Conservation (phyloP, 2,113 vertebrate genomes). For the Suricata suricatta region DNA sequence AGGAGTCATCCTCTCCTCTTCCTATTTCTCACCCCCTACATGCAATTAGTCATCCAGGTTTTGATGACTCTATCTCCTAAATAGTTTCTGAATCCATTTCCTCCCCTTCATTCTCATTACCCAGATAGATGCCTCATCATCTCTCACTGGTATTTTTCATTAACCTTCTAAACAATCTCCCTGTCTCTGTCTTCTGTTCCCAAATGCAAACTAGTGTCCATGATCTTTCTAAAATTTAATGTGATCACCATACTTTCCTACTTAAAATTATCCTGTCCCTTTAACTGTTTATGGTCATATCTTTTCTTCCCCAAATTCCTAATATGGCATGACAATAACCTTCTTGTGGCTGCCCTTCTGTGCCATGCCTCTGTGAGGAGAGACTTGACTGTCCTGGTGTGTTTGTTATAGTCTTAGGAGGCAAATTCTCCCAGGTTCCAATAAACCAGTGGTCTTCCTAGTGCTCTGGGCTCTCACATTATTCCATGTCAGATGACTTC, state of each 20-base stretch:
- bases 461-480: background rate
- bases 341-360: background rate
- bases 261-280: background rate
- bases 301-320: background rate
- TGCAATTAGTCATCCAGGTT: conserved; percentile 57
- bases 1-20: conserved; percentile 40
- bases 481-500: background rate
- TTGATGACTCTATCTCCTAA: conserved; percentile 55
- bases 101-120: conserved; percentile 56
- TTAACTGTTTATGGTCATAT: background rate
- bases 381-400: background rate
- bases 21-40: conserved; percentile 45
- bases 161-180: background rate
- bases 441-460: background rate
- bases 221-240: conserved; percentile 17
- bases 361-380: background rate
- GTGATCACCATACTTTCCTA: background rate
- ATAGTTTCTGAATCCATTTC: conserved; percentile 54
- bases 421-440: background rate
- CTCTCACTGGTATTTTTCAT: conserved; percentile 31
- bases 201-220: background rate
- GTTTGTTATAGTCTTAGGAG: background rate
- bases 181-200: background rate
- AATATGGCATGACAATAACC: background rate
- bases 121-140: conserved; percentile 32